Conservation (phyloP, 2,113 vertebrate genomes). For the Recurvirostra avosetta region DNA sequence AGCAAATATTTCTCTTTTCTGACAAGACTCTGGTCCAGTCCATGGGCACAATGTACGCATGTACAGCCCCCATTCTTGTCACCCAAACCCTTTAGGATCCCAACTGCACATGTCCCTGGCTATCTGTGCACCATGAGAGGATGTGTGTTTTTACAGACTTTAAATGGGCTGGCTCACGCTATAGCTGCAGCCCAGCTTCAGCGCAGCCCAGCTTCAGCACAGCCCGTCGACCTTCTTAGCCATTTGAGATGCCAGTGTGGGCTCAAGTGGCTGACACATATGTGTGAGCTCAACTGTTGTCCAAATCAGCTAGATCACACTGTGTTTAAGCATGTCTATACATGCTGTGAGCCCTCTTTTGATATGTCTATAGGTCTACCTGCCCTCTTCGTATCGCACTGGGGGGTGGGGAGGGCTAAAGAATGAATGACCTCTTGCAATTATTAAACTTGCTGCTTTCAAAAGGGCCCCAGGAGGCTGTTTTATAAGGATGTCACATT, state of each 20-base stretch:
- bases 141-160: not conserved
- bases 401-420: not conserved
- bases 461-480: not conserved
- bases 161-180: not conserved
- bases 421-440: not conserved
- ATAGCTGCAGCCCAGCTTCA: not conserved
- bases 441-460: not conserved
- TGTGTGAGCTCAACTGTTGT: not conserved
- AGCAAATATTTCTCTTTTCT: not conserved
- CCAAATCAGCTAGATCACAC: not conserved
- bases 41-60: no score
- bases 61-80: not conserved
- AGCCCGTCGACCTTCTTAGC: not conserved
- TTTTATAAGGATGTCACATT: not conserved
- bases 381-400: not conserved
- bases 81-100: not conserved
- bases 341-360: not conserved
- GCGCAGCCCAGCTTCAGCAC: no score
- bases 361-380: not conserved
- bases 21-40: not conserved
- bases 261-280: not conserved
- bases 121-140: not conserved
- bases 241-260: not conserved
- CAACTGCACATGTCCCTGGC: fast-evolving
- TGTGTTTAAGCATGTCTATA: not conserved